Evolutionary conservation across 92 coral and sea anemone species (phyloP), one percentile per base, ranked within the genome.

Genomic region (Siderastrea radians): DNA sequence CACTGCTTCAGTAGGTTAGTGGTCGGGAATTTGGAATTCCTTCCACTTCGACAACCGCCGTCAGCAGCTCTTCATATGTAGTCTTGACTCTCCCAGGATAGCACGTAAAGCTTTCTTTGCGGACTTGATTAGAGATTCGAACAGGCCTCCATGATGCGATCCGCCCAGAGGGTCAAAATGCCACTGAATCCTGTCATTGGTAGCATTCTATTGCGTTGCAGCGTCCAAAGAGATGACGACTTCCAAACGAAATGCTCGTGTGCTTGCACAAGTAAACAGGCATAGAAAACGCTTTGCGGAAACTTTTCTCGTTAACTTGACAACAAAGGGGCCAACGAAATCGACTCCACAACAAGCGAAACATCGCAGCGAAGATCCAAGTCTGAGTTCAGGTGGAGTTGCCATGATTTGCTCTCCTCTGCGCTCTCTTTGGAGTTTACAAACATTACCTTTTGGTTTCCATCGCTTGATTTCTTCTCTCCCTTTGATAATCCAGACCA

Each of bases 401-500:
- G 38, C 38, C 38, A 26, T 26, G 38, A 26, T 26, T 26, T 26
- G 38, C 38, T 26, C 38, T 26, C 38, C 38, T 26, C 38, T 26
- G 38, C 38, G 38, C 38, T 26, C 38, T 26, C 38, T 26, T 26
- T 26, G 38, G 38, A 26, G 38, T 26, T 26, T 26, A 26, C 38
- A 26, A 26, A 26, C 38, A 26, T 26, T 26, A 26, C 38, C 38
- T 26, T 26, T 26, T 26, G 38, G 38, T 26, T 26, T 26, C 38
- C 38, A 26, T 26, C 38, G 38, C 38, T 26, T 26, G 38, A 26
- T 26, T 26, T 78, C 72, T 84, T 88, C 87, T 84, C 92, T 70
- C 48, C 92, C 95, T 26, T 67, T 89, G n/a, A 92, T 54, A 49
- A 89, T 82, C 95, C 95, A 92, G 78, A 91, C 51, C 75, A 82